These are phyloP conservation scores for Pao palembangensis DNA, from an alignment of 2,113 vertebrate species.

Conservation along the genomic window DNA sequence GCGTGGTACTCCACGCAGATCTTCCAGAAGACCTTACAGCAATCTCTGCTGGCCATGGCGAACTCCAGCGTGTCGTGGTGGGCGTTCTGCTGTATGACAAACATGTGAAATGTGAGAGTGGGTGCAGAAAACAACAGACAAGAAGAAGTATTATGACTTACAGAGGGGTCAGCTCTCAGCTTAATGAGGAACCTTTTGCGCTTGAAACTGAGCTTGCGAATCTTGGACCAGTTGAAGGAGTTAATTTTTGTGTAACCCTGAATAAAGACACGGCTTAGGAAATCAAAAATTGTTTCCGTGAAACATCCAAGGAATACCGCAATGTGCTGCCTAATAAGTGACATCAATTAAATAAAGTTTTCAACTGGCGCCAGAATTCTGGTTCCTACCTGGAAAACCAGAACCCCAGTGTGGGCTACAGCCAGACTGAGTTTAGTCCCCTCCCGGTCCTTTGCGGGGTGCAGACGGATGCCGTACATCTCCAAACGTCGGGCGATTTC, in stretches of 20 bases:
- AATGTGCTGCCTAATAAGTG: no score
- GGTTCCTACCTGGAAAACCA: conserved; percentile 88
- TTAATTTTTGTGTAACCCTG: conserved; percentile 94
- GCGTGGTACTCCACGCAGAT: conserved; percentile 95
- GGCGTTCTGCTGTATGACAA: conserved; percentile 74
- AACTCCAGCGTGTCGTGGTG: conserved; percentile 96
- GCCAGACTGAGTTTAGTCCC: conserved; percentile 90
- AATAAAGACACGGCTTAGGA: not conserved
- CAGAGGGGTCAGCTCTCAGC: conserved; percentile 84
- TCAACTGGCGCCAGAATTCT: not conserved
- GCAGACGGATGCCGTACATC: conserved; percentile 90
- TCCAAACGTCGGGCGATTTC: conserved; percentile 91
- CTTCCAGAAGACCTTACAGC: conserved; percentile 97
- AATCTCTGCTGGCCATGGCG: conserved; percentile 90
- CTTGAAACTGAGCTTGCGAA: conserved; percentile 96
- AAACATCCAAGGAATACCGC: no score
- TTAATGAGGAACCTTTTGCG: conserved; percentile 95
- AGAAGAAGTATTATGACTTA: conserved; percentile 64
- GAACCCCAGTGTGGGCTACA: conserved; percentile 89
- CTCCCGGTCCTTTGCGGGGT: conserved; percentile 92
- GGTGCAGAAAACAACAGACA: not conserved
- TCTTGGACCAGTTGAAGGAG: conserved; percentile 95
- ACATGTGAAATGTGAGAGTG: not conserved
- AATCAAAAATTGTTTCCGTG: not conserved
- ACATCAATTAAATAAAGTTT: no score